Base-by-base conservation (phyloP, 1,140 invertebrate species). In the Drosophila tristis region DNA sequence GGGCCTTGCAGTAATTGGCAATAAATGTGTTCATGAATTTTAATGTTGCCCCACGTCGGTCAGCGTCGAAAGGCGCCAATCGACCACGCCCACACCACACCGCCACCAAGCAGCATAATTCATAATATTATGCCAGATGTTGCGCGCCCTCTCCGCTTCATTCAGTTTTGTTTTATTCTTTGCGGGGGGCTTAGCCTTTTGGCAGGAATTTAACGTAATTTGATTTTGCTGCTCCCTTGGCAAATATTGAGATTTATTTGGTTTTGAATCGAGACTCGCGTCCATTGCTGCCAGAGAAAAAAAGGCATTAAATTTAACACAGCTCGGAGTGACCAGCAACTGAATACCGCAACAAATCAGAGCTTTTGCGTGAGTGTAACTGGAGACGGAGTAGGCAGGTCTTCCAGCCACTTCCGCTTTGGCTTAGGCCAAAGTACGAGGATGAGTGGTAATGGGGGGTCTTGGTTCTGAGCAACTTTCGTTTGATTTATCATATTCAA, bases 401-500 rank as follows among this genome's bases (percentile, higher is more conserved):
- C 26, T 25, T n/a, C 43, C 47, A 59, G 61, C 77, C 81, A 74
- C 77, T 80, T 85, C 80, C 81, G 81, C 23, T 53, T 45, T 20
- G 71, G 71, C 31, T 64, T 57, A 55, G 51, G 45, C 43, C 29
- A 6, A 6, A 39, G 42, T n/a, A n/a, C 39, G 42, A 31, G 48
- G 16, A 11, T 6, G 44, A 70, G 66, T 68, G 57, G 26, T 16
- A 35, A 35, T 29, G 11, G 35, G 35, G 4, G 35, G 9, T 35
- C 13, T 47, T 20, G 29, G 20, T 9, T 47, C 29, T 26, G 26
- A 45, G 43, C 31, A 73, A 62, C 56, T 67, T 79, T 68, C 29
- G 62, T 90, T 89, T 90, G 82, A 90, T 90, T 90, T 90, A 90
- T 91, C 89, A 85, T 90, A 90, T 90, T 91, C 89, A 91, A 90